Conservation (phyloP, 2,888 invertebrate genomes). For the Stenichneumon culpator region DNA sequence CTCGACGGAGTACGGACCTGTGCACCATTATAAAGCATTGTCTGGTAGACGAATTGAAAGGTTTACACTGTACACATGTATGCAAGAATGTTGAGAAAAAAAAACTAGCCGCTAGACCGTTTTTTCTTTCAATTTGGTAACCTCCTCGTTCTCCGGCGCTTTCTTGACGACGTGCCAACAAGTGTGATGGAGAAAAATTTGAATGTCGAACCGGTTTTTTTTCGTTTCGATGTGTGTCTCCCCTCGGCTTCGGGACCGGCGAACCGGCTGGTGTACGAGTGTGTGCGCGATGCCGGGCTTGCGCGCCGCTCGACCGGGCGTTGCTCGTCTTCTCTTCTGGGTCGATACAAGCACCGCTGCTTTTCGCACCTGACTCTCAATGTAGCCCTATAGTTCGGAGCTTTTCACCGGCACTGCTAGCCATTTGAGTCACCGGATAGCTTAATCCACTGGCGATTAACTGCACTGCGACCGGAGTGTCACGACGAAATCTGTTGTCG, state of each 20-base stretch:
- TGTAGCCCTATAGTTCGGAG: slow-evolving; percentile 11
- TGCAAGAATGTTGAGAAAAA: background rate
- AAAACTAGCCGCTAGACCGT: background rate
- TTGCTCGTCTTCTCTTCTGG: slow-evolving; percentile 54
- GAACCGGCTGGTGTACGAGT: background rate
- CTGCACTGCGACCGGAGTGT: slow-evolving; percentile 6
- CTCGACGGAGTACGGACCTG: background rate
- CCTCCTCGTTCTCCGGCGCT: slow-evolving; percentile 9
- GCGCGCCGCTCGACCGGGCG: slow-evolving; percentile 55
- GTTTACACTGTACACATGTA: too few species aligned
- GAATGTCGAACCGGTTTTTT: slow-evolving; percentile 51
- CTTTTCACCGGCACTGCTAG: slow-evolving; percentile 9
- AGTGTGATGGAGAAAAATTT: slow-evolving; percentile 41
- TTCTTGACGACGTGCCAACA: slow-evolving; percentile 35
- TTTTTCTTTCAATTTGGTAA: slow-evolving; percentile 14
- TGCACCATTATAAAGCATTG: background rate
- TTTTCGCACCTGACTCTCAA: slow-evolving; percentile 23
- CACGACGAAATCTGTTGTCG: slow-evolving; percentile 10
- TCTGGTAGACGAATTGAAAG: too few species aligned
- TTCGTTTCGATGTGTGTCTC: background rate
- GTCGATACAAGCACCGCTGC: slow-evolving; percentile 51
- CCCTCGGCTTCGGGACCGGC: background rate
- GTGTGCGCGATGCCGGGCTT: slow-evolving; percentile 45
- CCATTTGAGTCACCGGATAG: background rate
- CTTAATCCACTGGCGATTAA: slow-evolving; percentile 16